Percentiles rank a stretch among this genome's conserved stretches.
These are phyloP conservation scores for Caenorhabditis drosophilae DNA, from an alignment of 2,888 invertebrate genomes.

Conservation along the genomic window DNA sequence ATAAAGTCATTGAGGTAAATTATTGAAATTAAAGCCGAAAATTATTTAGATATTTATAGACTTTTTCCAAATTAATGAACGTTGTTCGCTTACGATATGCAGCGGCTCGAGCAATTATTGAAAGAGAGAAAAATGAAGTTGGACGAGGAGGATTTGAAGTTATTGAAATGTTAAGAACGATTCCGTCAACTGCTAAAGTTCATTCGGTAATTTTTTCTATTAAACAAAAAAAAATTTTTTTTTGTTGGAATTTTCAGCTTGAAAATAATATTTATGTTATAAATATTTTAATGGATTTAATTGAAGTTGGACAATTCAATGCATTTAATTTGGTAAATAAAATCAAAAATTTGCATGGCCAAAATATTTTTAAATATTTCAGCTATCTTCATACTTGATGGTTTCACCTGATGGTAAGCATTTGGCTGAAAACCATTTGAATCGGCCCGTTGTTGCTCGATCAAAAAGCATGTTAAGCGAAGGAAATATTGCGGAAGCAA, in stretches of 20 bases:
- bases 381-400: conserved; percentile 28
- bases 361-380: conserved; percentile 2
- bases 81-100: conserved; percentile 34
- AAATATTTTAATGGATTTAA: conserved; percentile 32
- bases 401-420: conserved; percentile 16
- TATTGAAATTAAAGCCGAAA: background rate
- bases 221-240: background rate
- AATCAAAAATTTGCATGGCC: background rate
- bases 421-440: conserved; percentile 16
- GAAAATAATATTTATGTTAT: conserved; percentile 27
- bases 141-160: conserved; percentile 31
- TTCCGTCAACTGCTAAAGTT: conserved; percentile 33
- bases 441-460: conserved; percentile 15
- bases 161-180: conserved; percentile 23
- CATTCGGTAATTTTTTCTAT: conserved; percentile 10
- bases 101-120: conserved; percentile 30
- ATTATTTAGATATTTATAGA: conserved; percentile 3
- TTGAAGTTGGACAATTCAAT: conserved; percentile 31
- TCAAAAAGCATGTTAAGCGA: conserved; percentile 30
- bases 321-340: conserved; percentile 24
- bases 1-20: conserved; percentile 24
- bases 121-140: conserved; percentile 15
- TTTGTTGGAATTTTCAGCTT: conserved; percentile 10
- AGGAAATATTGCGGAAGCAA: conserved; percentile 23
- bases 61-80: conserved; percentile 28